A percentile compares a stretch with the other conserved stretches of the same genome.
Evolutionary conservation across 2,888 invertebrate species (phyloP).

Genomic region (Ischnura elegans): DNA sequence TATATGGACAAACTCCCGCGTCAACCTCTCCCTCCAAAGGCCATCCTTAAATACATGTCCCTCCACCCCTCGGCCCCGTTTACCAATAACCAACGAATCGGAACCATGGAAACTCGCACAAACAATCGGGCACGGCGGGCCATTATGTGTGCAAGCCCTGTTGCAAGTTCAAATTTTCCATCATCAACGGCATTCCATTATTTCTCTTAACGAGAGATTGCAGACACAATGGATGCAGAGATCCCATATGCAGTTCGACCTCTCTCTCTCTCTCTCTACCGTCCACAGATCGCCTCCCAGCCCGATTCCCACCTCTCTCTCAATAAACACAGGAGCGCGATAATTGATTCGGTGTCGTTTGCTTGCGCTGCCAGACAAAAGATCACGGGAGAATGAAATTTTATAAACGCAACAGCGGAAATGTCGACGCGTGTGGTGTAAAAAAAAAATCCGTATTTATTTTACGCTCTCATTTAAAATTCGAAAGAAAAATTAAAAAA

Average conservation of each 20-base stretch:
- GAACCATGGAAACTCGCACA: constrained; percentile 44
- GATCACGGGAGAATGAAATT: constrained; percentile 41
- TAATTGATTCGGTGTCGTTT: constrained; percentile 67
- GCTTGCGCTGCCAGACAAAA: constrained; percentile 52
- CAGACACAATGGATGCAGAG: constrained; percentile 55
- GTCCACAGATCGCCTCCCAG: background rate
- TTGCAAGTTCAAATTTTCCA: constrained; percentile 61
- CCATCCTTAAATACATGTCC: constrained; percentile 39
- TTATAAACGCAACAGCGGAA: constrained; percentile 39
- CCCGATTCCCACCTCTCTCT: background rate
- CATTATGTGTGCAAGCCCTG: constrained; percentile 51
- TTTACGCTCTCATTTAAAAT: constrained; percentile 7
- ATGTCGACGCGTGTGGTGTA: no score
- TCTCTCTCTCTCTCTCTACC: background rate
- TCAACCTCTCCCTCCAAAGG: background rate
- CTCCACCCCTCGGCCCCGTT: background rate
- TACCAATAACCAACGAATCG: constrained; percentile 35
- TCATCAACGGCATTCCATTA: constrained; percentile 55
- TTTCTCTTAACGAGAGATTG: constrained; percentile 63
- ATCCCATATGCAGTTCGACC: constrained; percentile 48
- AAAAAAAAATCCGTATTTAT: constrained; percentile 34
- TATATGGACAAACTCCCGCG: background rate
- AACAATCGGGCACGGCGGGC: constrained; percentile 32
- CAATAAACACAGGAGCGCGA: constrained; percentile 48
- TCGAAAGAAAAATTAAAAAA: background rate